A percentile compares a stretch with the other conserved stretches of the same genome.
phyloP scores from a whole-genome alignment of 2,113 vertebrate genomes.

The Melanostigma gelatinosum region DNA sequence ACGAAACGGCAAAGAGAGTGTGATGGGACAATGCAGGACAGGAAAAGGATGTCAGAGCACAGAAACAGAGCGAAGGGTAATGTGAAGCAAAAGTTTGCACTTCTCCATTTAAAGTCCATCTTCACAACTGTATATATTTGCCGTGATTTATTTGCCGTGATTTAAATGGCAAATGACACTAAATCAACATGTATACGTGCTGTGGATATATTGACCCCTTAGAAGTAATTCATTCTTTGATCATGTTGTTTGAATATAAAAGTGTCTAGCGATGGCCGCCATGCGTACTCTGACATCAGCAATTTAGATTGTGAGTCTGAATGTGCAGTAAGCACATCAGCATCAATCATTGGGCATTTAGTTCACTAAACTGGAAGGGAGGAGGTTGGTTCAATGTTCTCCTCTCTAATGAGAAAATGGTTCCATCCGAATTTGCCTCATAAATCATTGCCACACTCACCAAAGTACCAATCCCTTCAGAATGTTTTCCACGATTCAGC shows the following conservation, averaged over 20 bases:
- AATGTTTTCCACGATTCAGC: neutral
- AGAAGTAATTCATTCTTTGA: constrained; percentile 48
- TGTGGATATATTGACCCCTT: constrained; percentile 27
- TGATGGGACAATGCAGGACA: constrained; percentile 1
- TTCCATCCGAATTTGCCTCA: constrained; percentile 73
- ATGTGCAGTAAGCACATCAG: constrained; percentile 61
- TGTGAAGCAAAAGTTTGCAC: constrained; percentile 3
- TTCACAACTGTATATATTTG: constrained; percentile 21
- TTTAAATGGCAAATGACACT: constrained; percentile 54
- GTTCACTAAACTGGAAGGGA: constrained; percentile 64
- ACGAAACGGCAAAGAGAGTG: neutral
- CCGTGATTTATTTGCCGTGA: constrained; percentile 53
- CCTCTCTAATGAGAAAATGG: constrained; percentile 75
- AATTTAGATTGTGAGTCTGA: constrained; percentile 63
- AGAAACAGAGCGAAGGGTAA: neutral
- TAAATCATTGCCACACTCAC: constrained; percentile 71
- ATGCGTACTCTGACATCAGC: constrained; percentile 57
- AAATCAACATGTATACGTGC: constrained; percentile 60
- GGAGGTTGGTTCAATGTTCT: constrained; percentile 69
- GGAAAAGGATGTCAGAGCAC: neutral
- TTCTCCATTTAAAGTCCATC: constrained; percentile 46
- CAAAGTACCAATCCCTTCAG: constrained; percentile 39
- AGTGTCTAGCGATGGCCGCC: constrained; percentile 24
- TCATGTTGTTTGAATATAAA: constrained; percentile 48
- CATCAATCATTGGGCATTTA: constrained; percentile 76